Conservation (phyloP, 2,113 vertebrate genomes). For the Sceloporus tristichus region DNA sequence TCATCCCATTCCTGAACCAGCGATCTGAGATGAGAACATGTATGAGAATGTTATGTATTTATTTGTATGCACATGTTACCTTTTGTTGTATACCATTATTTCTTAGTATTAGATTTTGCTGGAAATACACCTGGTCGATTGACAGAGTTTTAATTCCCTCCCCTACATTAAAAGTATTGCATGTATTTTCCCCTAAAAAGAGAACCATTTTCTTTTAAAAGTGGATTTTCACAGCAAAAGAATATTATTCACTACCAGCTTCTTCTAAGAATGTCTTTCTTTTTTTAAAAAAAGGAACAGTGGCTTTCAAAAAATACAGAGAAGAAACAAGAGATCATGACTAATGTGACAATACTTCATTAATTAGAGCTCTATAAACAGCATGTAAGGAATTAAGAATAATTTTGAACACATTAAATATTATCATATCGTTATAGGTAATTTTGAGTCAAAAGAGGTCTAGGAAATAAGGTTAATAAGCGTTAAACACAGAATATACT, state of each 20-base stretch:
- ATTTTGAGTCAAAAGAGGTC: conserved; percentile 58
- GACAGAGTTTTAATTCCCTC: conserved; percentile 55
- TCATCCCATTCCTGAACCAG: too few relatives aligned
- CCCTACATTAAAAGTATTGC: not conserved
- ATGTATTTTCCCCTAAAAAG: not conserved
- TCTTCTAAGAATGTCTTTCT: not conserved
- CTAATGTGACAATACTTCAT: conserved; percentile 62
- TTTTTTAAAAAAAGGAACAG: conserved; percentile 19
- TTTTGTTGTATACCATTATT: not conserved
- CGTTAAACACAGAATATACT: conserved; percentile 33
- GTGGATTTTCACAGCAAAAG: not conserved
- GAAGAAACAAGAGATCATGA: conserved; percentile 34
- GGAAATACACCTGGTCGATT: conserved; percentile 57
- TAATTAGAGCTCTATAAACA: conserved; percentile 70
- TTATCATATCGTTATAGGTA: conserved; percentile 61
- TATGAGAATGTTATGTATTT: not conserved
- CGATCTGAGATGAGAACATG: not conserved
- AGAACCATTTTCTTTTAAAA: not conserved
- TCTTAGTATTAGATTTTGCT: not conserved
- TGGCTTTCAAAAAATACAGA: conserved; percentile 32
- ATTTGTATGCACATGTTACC: not conserved
- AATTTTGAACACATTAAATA: conserved; percentile 49
- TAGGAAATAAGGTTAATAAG: conserved; percentile 52
- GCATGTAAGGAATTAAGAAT: conserved; percentile 55
- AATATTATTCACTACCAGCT: not conserved